Evolutionary conservation across 2,797 vertebrate species (phyloP).

Genomic region (Pangasius sanitwongsei): DNA sequence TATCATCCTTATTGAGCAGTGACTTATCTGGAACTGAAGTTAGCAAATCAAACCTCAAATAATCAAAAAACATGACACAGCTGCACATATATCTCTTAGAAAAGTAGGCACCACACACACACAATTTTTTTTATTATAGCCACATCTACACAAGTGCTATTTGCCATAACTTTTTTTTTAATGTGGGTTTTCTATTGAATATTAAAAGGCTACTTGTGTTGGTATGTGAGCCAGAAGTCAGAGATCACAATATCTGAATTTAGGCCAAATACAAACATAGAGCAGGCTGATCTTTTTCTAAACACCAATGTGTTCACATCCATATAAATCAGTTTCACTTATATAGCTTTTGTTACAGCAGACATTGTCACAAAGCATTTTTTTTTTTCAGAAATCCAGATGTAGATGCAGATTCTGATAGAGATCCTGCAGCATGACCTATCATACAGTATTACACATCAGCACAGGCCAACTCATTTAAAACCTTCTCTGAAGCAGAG

Average conservation of each 20-base stretch:
- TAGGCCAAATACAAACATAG: background rate
- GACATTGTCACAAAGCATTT: background rate
- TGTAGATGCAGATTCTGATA: background rate
- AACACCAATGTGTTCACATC: background rate
- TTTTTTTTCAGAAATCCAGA: background rate
- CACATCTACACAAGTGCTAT: background rate
- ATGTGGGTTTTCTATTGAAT: background rate
- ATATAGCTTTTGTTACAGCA: background rate
- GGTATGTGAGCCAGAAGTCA: background rate
- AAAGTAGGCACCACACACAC: background rate
- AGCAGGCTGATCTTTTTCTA: background rate
- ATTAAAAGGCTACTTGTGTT: background rate
- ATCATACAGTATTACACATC: background rate
- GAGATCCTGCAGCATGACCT: background rate
- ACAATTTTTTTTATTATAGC: background rate
- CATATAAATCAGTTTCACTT: background rate
- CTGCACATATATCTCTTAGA: background rate
- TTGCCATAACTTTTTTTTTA: background rate
- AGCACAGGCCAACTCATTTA: background rate
- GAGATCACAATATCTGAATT: background rate
- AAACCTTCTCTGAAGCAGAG: background rate
- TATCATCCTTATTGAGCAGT: conserved; percentile 67
- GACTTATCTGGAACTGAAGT: conserved; percentile 59
- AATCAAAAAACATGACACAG: conserved; percentile 26
- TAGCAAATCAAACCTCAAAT: conserved; percentile 66